Evolutionary conservation across 2,888 invertebrate genomes (phyloP), one percentile per base, ranked within the genome.

Genomic region (Mesodorylaimus sp.): DNA sequence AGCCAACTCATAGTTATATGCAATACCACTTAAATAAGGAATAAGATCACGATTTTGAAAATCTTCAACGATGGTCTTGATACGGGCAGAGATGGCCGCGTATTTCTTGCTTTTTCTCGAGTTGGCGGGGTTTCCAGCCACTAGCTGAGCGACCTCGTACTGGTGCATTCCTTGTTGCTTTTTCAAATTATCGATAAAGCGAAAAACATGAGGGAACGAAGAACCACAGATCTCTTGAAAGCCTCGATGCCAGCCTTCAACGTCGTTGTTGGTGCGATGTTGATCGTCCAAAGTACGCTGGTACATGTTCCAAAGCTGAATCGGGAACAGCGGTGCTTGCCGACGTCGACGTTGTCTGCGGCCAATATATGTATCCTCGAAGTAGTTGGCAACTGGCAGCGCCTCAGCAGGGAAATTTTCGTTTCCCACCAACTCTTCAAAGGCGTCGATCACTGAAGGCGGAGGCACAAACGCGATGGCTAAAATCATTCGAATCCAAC

Each of bases 361-460:
- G 21, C 41, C 41, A 39, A 39, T 39, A 39, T 16, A 39, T n/a
- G 41, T 39, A 39, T 39, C 41, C 21, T 39, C 41, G 41, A 39
- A 39, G 21, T 39, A 39, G 21, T 39, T 21, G 10, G 21, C 41
- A 39, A 39, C n/a, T 39, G 21, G 21, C 41, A 19, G 21, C 10
- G 21, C 41, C 21, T 21, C n/a, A 7, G 10, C 21, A 7, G 41
- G 41, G 21, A 39, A 39, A 39, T 39, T 21, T 16, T 10, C 16
- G 5, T 39, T 13, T 39, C 21, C 41, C 10, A 21, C 21, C 21
- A 39, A 21, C 10, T 39, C 16, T n/a, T 39, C 41, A 21, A 39
- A 39, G 7, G 21, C 10, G 10, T 39, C n/a, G 10, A 7, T 21
- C n/a, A 39, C 41, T 19, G 10, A 13, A 7, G 10, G 7, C 21